Evolutionary conservation across 2,113 vertebrate species (phyloP).

Genomic region (Brienomyrus longianalis): DNA sequence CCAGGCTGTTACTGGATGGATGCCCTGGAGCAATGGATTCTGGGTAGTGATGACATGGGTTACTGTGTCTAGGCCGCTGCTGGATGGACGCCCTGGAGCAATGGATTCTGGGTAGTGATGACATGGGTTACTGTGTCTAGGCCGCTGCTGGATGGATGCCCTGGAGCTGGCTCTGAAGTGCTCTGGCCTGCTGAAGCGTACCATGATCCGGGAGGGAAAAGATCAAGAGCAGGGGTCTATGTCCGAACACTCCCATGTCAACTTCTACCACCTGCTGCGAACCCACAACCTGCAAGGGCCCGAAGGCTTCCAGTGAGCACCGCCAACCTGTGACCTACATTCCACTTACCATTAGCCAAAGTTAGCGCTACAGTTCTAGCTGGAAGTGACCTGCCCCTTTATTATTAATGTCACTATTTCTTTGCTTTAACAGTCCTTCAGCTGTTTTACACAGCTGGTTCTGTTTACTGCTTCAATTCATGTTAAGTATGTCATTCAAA

Average conservation of each 20-base stretch:
- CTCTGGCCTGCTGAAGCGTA: slow-evolving; percentile 89
- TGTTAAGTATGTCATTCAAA: background rate
- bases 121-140: slow-evolving; percentile 50
- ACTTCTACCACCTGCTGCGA: slow-evolving; percentile 85
- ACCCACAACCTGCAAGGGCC: slow-evolving; percentile 83
- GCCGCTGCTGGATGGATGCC: slow-evolving; percentile 98
- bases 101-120: background rate
- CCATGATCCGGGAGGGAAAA: slow-evolving; percentile 96
- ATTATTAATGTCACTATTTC: background rate
- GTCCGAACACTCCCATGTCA: slow-evolving; percentile 76
- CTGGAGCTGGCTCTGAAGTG: slow-evolving; percentile 95
- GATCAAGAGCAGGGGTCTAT: slow-evolving; percentile 75
- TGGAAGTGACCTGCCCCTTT: background rate
- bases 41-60: slow-evolving; percentile 12
- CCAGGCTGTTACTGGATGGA: background rate
- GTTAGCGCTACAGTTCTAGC: background rate
- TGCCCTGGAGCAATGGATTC: background rate
- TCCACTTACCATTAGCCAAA: background rate
- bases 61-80: slow-evolving; percentile 73
- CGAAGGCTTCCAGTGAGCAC: slow-evolving; percentile 79
- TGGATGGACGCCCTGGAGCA: slow-evolving; percentile 97
- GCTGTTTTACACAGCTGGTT: background rate
- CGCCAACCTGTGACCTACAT: background rate
- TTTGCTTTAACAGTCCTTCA: background rate
- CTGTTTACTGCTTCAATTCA: background rate